Evolutionary conservation across 2,113 vertebrate species (phyloP), one percentile per base, ranked within the genome.

Genomic region (Misgurnus anguillicaudatus): DNA sequence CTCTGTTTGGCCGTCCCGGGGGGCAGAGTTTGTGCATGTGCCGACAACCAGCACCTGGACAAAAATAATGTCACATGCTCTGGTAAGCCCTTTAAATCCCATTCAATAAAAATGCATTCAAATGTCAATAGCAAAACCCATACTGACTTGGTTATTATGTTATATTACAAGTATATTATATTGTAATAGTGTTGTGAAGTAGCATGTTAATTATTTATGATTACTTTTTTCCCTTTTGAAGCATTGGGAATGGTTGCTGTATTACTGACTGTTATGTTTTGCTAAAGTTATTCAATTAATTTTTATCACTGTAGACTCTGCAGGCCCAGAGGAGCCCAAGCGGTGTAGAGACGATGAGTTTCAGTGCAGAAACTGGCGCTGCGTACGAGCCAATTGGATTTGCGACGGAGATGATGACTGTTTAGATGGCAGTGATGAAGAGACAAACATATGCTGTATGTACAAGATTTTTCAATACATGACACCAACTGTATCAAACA

Each of bases 331-430:
- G 47, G 85, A 93, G 55, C 89, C 92, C 5, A 94, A 91, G 66
- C 58, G 89, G 36, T 99, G 98, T 82, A 93, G 91, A 89, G 89
- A 84, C 1, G 95, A 94, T 63, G 95, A 99, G 89, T 99, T 99
- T 85, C 96, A 94, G 84, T 99, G 98, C 85, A 93, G 86, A 69
- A 99, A 98, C 69, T 92, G 92, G 42, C 95, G 94, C 81, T 99
- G 98, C 72, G 94, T 99, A 74, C 95, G 95, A 78, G 90, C 90
- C 4, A 84, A 88, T 53, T 99, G 98, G 98, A 95, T 92, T 84
- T 99, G 98, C 53, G 98, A 99, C 4, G 97, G 97, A 0, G 97
- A 99, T 11, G 93, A 99, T 48, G 98, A 99, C 86, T 99, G 98
- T 74, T 90, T 98, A 64, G 98, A 99, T 9, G 95, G 96, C 72